Evolutionary conservation across 2,113 vertebrate species (phyloP), one percentile per base, ranked within the genome.

Genomic region (Tiliqua scincoides): DNA sequence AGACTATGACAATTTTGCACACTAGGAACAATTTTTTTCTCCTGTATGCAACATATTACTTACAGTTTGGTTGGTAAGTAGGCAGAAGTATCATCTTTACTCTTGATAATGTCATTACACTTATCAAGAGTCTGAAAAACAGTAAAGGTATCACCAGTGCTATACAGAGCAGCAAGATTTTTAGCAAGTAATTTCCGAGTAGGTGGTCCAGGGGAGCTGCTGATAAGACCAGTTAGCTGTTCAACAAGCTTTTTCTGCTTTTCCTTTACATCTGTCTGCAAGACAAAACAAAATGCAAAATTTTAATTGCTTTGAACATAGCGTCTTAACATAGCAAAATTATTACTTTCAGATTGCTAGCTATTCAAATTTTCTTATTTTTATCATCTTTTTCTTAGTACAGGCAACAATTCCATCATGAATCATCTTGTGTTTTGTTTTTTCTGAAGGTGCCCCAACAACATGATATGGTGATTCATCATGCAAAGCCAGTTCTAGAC

Each of bases 241-340:
- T 99, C 99, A 79, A 99, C 99, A 93, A 99, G 96, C 93, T 99
- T 99, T 93, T 99, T 99, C 96, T 99, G 99, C 93, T 99, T 99
- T 94, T 99, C 99, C 92, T 99, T 99, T 90, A 99, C 98, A 93
- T 99, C 99, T 59, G 98, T 97, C 99, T 99, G 94, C 96, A 83
- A 92, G 72, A 0, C 12, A 71, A 93, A 18, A 43, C 90, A 93
- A 84, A 93, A 32, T 67, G n/a, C n/a, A 4, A 90, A 21, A 79
- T 32, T 52, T 67, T 76, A 25, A 35, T 82, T 73, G n/a, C 67
- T 54, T 27, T 37, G 43, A 43, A 21, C 8, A 15, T 3, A 43
- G 37, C 14, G 77, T 57, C 7, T 85, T 5, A 37, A 48, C 21
- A 59, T 32, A 32, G 4, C 32, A 32, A 40, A 32, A 7, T 17